Percentiles rank a stretch among this genome's conserved stretches.
Evolutionary conservation across 92 coral and sea anemone genomes (phyloP).

Genomic region (Meandrina meandrites): DNA sequence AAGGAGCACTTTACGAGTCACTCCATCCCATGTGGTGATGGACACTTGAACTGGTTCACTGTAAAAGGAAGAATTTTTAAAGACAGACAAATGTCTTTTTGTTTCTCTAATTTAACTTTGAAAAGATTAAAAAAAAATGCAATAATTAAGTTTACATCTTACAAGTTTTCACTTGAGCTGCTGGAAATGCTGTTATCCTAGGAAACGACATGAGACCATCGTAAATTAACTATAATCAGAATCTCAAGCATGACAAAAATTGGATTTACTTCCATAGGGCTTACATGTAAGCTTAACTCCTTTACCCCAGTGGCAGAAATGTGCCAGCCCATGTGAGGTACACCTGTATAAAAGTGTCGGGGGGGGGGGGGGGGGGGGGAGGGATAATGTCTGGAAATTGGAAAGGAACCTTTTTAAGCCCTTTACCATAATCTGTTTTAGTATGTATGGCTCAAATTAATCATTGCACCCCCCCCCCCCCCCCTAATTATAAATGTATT

Average conservation of each 20-base stretch:
- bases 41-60: constrained; percentile 42
- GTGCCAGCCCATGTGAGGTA: too few species aligned
- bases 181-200: constrained; percentile 9
- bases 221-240: neutral
- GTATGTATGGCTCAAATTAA: neutral
- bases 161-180: neutral
- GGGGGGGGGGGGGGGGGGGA: too few species aligned
- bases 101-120: too few species aligned
- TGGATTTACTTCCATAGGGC: too few species aligned
- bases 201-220: neutral
- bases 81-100: neutral
- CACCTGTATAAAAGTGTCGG: too few species aligned
- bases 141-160: neutral
- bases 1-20: constrained; percentile 32
- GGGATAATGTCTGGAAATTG: neutral
- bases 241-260: too few species aligned
- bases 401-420: neutral
- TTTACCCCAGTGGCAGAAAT: too few species aligned
- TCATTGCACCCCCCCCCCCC: too few species aligned
- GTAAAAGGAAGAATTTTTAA: neutral
- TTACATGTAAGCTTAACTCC: too few species aligned
- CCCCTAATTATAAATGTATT: too few species aligned
- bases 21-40: constrained; percentile 54
- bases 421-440: neutral
- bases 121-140: too few species aligned